Conservation (phyloP, 2,113 vertebrate genomes). For the Carlito syrichta region DNA sequence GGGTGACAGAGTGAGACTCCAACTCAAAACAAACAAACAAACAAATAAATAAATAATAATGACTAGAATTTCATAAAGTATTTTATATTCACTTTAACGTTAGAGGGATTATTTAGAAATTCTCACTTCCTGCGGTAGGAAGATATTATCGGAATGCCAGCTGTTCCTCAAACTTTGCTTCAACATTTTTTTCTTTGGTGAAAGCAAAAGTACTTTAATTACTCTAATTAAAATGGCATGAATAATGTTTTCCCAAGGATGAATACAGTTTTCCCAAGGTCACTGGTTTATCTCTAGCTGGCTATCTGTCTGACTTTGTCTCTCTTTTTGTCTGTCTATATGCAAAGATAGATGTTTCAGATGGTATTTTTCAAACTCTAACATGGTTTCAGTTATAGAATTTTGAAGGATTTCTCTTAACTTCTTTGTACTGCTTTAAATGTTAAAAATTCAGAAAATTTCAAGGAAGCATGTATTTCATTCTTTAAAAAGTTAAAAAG, state of each 20-base stretch:
- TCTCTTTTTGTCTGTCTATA: neutral
- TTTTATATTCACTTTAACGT: neutral
- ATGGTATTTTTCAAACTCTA: neutral
- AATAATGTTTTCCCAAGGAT: no score
- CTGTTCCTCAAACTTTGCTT: neutral
- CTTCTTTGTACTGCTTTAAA: neutral
- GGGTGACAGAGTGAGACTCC: no score
- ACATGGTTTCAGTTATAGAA: neutral
- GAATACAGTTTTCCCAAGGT: neutral
- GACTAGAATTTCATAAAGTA: no score
- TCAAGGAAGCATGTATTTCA: neutral
- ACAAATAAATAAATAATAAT: no score
- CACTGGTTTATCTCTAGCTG: neutral
- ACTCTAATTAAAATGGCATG: neutral
- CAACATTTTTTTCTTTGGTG: neutral
- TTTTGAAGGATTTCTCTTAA: neutral
- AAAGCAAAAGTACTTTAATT: neutral
- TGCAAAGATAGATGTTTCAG: neutral
- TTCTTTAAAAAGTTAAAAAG: neutral
- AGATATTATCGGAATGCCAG: neutral
- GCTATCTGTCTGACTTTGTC: neutral
- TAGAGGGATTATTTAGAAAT: neutral
- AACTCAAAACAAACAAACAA: no score
- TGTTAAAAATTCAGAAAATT: conserved; percentile 18
- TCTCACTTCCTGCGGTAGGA: neutral